These are phyloP conservation scores for Aspidapion aeneum DNA, from an alignment of 2,888 invertebrate genomes.

Conservation along the genomic window DNA sequence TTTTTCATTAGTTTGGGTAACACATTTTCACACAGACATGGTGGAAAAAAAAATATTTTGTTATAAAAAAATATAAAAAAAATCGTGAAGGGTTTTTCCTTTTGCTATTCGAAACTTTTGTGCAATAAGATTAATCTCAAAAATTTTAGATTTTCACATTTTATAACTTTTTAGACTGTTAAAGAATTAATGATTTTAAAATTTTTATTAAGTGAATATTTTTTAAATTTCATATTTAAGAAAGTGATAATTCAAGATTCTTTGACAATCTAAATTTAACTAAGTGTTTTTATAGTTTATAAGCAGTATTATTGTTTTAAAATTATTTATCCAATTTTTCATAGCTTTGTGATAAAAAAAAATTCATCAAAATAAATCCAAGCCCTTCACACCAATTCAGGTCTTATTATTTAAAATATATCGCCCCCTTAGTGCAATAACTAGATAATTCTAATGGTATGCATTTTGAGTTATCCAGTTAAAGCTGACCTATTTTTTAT, in stretches of 20 bases:
- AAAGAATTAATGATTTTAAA: not conserved
- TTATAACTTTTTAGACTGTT: not conserved
- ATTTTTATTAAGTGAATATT: not conserved
- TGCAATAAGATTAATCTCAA: conserved; percentile 17
- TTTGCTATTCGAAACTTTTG: conserved; percentile 12
- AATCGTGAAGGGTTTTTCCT: conserved; percentile 32
- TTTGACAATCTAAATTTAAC: not conserved
- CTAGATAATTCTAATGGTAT: no score
- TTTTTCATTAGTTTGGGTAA: conserved; percentile 37
- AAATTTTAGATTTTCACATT: conserved; percentile 9
- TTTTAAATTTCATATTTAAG: no score
- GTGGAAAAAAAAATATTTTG: conserved; percentile 38
- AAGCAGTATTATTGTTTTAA: conserved; percentile 10
- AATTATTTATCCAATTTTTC: conserved; percentile 15
- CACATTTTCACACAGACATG: conserved; percentile 37
- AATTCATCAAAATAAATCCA: conserved; percentile 8
- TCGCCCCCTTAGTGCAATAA: no score
- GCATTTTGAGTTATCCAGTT: no score
- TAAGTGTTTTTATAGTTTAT: not conserved
- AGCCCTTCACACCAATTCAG: conserved; percentile 14
- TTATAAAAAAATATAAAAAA: conserved; percentile 36
- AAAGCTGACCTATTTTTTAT: no score
- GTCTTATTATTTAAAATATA: conserved; percentile 13
- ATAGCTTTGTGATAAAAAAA: not conserved
- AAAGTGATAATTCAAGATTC: not conserved